Conservation (phyloP, 2,797 vertebrate species). For the Micromesistius poutassou region DNA sequence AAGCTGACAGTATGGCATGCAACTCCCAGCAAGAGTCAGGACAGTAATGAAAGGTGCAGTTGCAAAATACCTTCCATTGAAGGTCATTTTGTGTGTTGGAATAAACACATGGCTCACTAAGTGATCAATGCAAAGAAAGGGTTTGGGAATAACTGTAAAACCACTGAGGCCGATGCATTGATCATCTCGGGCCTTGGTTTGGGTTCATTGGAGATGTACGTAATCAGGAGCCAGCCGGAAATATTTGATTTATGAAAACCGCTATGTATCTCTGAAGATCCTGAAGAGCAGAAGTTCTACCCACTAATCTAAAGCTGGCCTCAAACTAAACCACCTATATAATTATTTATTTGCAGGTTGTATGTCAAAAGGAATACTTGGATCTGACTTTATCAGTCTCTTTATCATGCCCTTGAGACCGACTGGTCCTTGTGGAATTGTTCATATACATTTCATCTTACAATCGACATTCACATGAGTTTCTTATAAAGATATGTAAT, state of each 20-base stretch:
- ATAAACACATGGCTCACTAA: background rate
- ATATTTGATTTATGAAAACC: background rate
- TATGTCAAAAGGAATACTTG: background rate
- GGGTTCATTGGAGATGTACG: background rate
- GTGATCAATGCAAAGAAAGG: background rate
- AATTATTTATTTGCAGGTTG: background rate
- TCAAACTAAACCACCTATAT: background rate
- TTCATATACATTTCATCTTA: background rate
- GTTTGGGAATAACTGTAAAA: background rate
- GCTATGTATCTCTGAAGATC: background rate
- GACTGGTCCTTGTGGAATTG: background rate
- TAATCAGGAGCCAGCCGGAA: background rate
- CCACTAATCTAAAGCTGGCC: background rate
- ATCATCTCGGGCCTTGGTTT: background rate
- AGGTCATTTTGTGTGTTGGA: background rate
- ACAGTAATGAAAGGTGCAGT: background rate
- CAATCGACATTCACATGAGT: background rate
- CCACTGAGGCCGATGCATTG: background rate
- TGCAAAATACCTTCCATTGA: background rate
- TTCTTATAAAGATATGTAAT: background rate
- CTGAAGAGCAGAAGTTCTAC: background rate
- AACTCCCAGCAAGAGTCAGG: background rate
- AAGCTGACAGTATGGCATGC: background rate
- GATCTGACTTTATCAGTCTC: background rate
- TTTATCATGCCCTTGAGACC: background rate